Evolutionary conservation across 2,113 vertebrate genomes (phyloP).

Genomic region (Epinephelus cyanopodus): DNA sequence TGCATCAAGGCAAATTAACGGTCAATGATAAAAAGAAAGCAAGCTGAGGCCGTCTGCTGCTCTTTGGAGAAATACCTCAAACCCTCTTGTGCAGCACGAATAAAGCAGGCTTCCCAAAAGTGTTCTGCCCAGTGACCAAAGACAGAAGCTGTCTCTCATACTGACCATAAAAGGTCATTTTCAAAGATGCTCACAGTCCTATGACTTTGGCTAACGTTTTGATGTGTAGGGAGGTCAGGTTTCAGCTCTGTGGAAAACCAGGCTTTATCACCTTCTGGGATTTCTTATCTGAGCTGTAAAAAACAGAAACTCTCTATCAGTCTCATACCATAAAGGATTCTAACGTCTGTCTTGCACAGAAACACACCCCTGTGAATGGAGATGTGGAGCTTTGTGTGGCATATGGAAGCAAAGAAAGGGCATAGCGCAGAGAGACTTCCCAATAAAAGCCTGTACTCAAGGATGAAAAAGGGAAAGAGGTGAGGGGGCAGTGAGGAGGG

Average conservation of each 20-base stretch:
- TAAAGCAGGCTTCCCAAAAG: constrained; percentile 50
- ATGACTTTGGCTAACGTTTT: constrained; percentile 58
- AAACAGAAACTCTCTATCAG: constrained; percentile 14
- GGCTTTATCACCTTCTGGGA: constrained; percentile 12
- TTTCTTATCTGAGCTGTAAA: constrained; percentile 37
- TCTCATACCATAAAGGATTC: constrained; percentile 22
- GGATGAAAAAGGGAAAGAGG: constrained; percentile 25
- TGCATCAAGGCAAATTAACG: constrained; percentile 23
- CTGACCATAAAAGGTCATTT: constrained; percentile 79
- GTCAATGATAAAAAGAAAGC: constrained; percentile 7
- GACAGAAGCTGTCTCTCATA: constrained; percentile 47
- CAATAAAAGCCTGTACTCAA: constrained; percentile 30
- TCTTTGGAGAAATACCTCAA: constrained; percentile 59
- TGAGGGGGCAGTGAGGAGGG: constrained; percentile 13
- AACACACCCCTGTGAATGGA: constrained; percentile 6
- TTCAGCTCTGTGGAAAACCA: constrained; percentile 44
- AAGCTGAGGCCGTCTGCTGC: constrained; percentile 19
- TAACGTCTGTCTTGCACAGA: constrained; percentile 21
- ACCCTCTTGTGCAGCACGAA: constrained; percentile 29
- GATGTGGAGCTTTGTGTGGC: constrained; percentile 30
- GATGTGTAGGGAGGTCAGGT: constrained; percentile 47
- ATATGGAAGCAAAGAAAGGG: constrained; percentile 22
- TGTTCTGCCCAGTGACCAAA: constrained; percentile 47
- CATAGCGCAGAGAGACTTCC: constrained; percentile 18
- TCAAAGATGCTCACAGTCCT: constrained; percentile 52